Base-by-base conservation (phyloP, 1,140 invertebrate genomes). In the Oreohelix idahoensis region DNA sequence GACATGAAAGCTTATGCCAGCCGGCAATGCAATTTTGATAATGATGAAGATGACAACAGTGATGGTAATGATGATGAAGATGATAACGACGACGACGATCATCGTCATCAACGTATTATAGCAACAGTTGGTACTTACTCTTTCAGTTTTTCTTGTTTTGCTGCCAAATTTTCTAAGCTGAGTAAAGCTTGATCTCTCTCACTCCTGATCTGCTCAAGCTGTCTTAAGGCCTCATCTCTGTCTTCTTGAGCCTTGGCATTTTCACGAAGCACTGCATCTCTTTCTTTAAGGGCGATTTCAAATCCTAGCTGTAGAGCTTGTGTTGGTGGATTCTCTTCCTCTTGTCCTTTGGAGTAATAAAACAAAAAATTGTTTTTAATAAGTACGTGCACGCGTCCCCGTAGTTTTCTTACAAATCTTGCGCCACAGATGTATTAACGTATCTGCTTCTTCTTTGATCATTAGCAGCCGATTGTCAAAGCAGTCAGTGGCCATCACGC, bases 231-330 rank as follows among this genome's bases (percentile, higher is more conserved):
- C 5, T 85, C 77, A 69, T 90, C 89, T 38, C 90, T 81, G 53
- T 91, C 90, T 49, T 92, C 87, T 13, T 89, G 71, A 0, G 90
- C 87, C 29, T 86, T 83, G 0, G 90, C 89, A 42, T 92, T 90
- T 66, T 92, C 90, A 23, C 91, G 84, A 35, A 92, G 63, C 11
- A 90, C 89, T 29, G 87, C 88, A 79, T 92, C 91, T 10, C 91
- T 77, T 66, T 92, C 91, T 79, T 91, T 91, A 20, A 92, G 83
- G 20, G 91, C 91, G 32, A 91, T 80, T 83, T 92, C 90, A 85
- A 90, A 88, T 23, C 91, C 89, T 1, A 92, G 81, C 81, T 92
- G 90, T 17, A 92, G 73, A 1, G 90, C 88, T 38, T 89, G 89
- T 23, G 87, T 89, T 10, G 89, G 87, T 13, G 84, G 83, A 49